These are phyloP conservation scores for Lineus longissimus DNA, from an alignment of 1,140 invertebrate species.

Conservation along the genomic window DNA sequence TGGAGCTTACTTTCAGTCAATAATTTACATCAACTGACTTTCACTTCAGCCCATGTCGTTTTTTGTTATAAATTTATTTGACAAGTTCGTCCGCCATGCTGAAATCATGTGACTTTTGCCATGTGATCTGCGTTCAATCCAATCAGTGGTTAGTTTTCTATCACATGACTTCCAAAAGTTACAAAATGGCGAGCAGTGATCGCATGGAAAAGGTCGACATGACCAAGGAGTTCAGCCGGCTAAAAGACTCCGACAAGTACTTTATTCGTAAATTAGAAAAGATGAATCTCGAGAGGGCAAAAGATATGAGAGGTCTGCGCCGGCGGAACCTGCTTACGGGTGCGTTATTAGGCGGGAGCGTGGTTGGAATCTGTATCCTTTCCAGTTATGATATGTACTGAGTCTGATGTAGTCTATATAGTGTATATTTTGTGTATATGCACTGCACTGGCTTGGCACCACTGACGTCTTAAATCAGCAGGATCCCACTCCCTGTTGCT, in stretches of 20 bases:
- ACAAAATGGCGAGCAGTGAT: conserved; percentile 13
- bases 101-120: too few species aligned
- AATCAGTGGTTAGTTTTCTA: neutral
- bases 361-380: conserved; percentile 32
- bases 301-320: conserved; percentile 14
- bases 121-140: too few species aligned
- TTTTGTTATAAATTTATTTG: neutral
- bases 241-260: conserved; percentile 23
- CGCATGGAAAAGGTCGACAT: conserved; percentile 27
- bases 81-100: neutral
- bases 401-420: too few species aligned
- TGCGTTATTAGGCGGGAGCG: conserved; percentile 17
- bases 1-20: conserved; percentile 5
- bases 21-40: neutral
- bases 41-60: neutral
- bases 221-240: conserved; percentile 22
- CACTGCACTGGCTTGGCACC: too few species aligned
- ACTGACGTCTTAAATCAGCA: too few species aligned
- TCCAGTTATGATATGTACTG: too few species aligned
- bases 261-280: conserved; percentile 27
- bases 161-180: neutral
- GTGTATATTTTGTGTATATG: too few species aligned
- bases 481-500: too few species aligned
- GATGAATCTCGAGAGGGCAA: conserved; percentile 24
- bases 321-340: conserved; percentile 16